These are phyloP conservation scores for Toxostoma redivivum DNA, from an alignment of 2,113 vertebrate species.

Conservation along the genomic window DNA sequence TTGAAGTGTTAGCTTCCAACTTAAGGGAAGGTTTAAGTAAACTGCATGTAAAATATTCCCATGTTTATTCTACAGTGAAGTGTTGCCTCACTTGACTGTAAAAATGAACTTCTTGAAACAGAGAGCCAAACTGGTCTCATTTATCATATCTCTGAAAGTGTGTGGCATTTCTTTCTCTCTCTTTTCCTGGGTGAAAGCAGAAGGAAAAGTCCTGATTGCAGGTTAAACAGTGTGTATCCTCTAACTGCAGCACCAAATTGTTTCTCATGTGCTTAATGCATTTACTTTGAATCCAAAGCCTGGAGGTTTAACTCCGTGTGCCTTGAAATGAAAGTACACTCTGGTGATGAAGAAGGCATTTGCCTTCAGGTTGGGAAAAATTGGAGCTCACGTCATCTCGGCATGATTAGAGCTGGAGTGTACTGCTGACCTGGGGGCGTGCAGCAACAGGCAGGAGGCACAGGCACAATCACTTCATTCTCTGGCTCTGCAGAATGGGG, in stretches of 20 bases:
- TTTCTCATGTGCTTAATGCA: not conserved
- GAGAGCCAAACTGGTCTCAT: not conserved
- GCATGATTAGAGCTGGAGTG: not conserved
- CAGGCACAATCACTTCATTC: slow-evolving; percentile 11
- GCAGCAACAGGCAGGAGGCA: slow-evolving; percentile 40
- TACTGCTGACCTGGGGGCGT: slow-evolving; percentile 38
- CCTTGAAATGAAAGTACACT: slow-evolving; percentile 26
- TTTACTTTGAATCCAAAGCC: not conserved
- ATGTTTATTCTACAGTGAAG: not conserved
- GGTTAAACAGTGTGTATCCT: not conserved
- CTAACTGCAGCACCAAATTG: not conserved
- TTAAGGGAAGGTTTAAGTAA: not conserved
- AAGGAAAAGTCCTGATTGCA: not conserved
- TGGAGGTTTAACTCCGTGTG: slow-evolving; percentile 4
- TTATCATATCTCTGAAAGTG: not conserved
- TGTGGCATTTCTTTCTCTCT: not conserved
- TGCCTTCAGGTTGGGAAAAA: slow-evolving; percentile 60
- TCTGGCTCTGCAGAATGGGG: not conserved
- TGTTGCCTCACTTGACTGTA: slow-evolving; percentile 15
- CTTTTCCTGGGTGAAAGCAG: not conserved
- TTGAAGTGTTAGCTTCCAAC: not conserved
- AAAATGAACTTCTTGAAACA: slow-evolving; percentile 3
- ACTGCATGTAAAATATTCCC: not conserved
- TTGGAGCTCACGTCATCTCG: slow-evolving; percentile 4
- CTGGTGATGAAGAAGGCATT: slow-evolving; percentile 28